Percentiles rank a stretch among this genome's conserved stretches.
These are phyloP conservation scores for Liodrosophila aerea DNA, from an alignment of 2,888 invertebrate genomes.

Conservation along the genomic window DNA sequence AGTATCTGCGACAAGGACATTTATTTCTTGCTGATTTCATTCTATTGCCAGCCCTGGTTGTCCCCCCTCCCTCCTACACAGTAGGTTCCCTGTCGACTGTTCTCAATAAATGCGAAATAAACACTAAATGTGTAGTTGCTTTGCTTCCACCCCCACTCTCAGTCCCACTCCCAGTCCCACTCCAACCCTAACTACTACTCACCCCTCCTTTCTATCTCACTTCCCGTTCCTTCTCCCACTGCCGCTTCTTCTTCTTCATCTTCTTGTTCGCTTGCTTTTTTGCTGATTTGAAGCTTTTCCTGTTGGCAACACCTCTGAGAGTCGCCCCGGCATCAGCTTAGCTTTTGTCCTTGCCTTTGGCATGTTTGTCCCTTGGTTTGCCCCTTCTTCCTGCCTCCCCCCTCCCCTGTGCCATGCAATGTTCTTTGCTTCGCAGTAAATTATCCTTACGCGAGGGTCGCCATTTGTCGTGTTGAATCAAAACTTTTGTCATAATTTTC, in stretches of 20 bases:
- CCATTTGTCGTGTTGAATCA: constrained; percentile 18
- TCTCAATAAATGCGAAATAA: constrained; percentile 75
- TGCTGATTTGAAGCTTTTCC: constrained; percentile 73
- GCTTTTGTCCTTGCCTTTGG: constrained; percentile 72
- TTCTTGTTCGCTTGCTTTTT: constrained; percentile 39
- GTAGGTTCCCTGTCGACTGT: constrained; percentile 18
- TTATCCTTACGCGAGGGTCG: constrained; percentile 45
- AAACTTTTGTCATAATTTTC: constrained; percentile 20
- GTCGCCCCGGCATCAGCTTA: constrained; percentile 48
- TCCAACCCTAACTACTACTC: too few relatives aligned
- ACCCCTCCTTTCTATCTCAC: too few relatives aligned
- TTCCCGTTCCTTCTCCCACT: constrained; percentile 4
- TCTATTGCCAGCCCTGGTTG: constrained; percentile 33
- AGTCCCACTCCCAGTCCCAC: too few relatives aligned
- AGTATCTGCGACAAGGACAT: constrained; percentile 69
- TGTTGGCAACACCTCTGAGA: constrained; percentile 72
- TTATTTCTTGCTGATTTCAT: constrained; percentile 76
- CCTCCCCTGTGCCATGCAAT: too few relatives aligned
- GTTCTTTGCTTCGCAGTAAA: constrained; percentile 39
- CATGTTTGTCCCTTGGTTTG: constrained; percentile 63
- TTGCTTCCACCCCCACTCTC: constrained; percentile 19
- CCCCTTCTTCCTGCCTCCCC: background rate
- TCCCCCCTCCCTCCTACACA: too few relatives aligned
- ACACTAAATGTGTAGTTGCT: constrained; percentile 72
- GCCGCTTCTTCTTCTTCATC: constrained; percentile 1